Conservation (phyloP, 2,113 vertebrate genomes). For the Ibidorhyncha struthersii region DNA sequence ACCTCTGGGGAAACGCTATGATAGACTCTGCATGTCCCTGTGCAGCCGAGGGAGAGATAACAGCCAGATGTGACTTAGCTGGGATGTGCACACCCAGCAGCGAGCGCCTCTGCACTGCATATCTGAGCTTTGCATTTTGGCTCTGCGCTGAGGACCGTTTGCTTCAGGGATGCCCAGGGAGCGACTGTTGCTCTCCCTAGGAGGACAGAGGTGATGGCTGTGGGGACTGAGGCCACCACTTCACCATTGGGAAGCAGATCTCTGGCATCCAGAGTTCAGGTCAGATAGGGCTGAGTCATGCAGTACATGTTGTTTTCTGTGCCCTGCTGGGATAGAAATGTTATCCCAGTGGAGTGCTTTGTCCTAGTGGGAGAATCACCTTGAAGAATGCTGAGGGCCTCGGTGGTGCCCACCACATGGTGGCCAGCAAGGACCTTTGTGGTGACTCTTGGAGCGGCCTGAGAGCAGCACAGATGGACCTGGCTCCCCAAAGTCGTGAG, state of each 20-base stretch:
- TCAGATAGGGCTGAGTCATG: background rate
- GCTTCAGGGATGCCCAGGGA: background rate
- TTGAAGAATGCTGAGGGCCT: background rate
- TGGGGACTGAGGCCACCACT: background rate
- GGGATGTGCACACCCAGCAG: background rate
- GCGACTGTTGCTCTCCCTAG: accelerated
- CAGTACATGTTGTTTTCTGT: background rate
- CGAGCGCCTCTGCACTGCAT: accelerated
- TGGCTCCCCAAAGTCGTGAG: accelerated
- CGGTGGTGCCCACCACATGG: accelerated
- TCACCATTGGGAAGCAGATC: background rate
- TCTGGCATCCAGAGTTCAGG: background rate
- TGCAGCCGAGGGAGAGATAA: background rate
- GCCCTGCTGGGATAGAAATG: accelerated
- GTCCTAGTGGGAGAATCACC: background rate
- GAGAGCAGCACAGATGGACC: background rate
- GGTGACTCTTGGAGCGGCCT: background rate
- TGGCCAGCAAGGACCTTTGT: background rate
- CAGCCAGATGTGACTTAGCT: background rate
- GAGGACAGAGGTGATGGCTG: background rate
- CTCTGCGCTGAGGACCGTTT: accelerated
- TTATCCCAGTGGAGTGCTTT: background rate
- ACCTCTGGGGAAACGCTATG: background rate
- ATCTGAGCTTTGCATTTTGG: accelerated
- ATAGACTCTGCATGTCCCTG: background rate